Percentiles rank a stretch among this genome's conserved stretches.
phyloP scores from a whole-genome alignment of 2,797 vertebrate genomes.

The Lepilemur septentrionalis region DNA sequence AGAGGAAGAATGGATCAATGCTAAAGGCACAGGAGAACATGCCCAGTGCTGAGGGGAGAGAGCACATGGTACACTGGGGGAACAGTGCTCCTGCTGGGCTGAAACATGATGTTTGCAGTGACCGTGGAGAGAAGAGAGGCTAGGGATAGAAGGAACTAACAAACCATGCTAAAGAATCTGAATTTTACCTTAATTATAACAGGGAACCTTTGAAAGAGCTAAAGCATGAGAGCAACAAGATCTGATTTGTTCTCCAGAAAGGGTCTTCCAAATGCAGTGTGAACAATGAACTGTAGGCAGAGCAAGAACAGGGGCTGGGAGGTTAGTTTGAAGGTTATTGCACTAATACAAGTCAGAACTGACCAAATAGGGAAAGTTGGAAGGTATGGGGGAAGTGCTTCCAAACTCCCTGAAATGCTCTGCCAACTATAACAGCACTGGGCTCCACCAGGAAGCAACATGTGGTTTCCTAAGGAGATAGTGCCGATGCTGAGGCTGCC shows the following conservation, averaged over 20 bases:
- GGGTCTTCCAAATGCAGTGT: background rate
- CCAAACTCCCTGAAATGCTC: background rate
- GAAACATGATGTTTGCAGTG: background rate
- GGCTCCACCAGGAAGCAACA: background rate
- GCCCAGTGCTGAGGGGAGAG: background rate
- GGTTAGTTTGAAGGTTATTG: background rate
- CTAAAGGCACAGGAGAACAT: background rate
- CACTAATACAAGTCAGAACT: background rate
- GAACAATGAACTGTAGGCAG: background rate
- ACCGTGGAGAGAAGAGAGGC: background rate
- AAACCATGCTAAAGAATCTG: background rate
- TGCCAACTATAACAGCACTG: background rate
- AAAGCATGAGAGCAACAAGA: background rate
- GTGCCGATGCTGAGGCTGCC: background rate
- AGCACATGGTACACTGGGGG: background rate
- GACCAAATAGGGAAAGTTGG: background rate
- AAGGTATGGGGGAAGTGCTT: background rate
- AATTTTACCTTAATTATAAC: background rate
- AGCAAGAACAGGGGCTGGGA: background rate
- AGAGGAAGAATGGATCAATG: background rate
- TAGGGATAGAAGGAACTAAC: background rate
- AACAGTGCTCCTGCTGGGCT: rapidly evolving
- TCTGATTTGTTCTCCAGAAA: background rate
- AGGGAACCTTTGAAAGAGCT: background rate
- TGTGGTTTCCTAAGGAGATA: background rate